Evolutionary conservation across 2,113 vertebrate genomes (phyloP).

Genomic region (Clarias macrocephalus): DNA sequence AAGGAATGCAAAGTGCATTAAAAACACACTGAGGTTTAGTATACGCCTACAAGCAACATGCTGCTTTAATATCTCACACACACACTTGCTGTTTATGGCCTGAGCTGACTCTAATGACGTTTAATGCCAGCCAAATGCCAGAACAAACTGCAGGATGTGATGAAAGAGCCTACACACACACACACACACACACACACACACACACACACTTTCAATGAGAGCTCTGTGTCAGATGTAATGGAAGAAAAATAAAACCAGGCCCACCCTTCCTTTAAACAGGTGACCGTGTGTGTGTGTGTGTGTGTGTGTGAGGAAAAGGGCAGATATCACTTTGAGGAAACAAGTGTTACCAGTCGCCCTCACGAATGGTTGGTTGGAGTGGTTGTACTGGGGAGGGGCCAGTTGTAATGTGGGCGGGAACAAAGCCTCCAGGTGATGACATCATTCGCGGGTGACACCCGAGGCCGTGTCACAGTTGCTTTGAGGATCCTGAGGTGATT

Average conservation of each 20-base stretch:
- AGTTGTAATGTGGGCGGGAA: not conserved
- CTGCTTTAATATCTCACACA: constrained; percentile 16
- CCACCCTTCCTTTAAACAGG: constrained; percentile 8
- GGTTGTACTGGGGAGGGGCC: not conserved
- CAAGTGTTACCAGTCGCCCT: not conserved
- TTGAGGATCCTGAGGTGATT: not conserved
- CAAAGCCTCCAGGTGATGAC: not conserved
- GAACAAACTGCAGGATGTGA: constrained; percentile 8
- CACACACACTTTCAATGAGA: constrained; percentile 23
- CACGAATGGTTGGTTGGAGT: not conserved
- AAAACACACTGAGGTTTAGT: not conserved
- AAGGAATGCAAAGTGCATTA: constrained; percentile 28
- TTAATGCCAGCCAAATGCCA: constrained; percentile 25
- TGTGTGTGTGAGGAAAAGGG: not conserved
- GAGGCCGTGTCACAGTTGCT: not conserved
- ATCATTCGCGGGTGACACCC: not conserved
- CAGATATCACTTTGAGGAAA: too few relatives aligned
- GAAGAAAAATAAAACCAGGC: constrained; percentile 18
- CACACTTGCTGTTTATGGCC: not conserved
- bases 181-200: constrained; percentile 8
- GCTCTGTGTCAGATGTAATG: constrained; percentile 40
- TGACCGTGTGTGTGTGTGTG: constrained; percentile 2
- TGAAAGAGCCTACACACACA: not conserved
- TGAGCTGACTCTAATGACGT: not conserved
- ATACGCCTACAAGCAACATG: constrained; percentile 3